phyloP scores from a whole-genome alignment of 2,797 vertebrate species.

The Chaunax sp. region DNA sequence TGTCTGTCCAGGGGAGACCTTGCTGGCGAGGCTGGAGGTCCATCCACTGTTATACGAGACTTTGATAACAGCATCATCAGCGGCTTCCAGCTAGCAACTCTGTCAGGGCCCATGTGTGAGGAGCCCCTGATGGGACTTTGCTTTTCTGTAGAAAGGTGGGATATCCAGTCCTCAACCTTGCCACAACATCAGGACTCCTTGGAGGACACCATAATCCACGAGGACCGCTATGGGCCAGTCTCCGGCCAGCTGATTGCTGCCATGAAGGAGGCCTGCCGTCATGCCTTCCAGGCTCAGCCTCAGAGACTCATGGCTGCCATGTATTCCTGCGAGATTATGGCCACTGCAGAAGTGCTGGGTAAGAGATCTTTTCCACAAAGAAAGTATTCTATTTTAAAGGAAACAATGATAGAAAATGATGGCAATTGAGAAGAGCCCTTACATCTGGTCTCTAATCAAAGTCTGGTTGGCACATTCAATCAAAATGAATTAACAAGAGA shows the following conservation, averaged over 20 bases:
- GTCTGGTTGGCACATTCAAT: too few species aligned
- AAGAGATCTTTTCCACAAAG: conserved; percentile 64
- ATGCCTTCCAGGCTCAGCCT: conserved; percentile 90
- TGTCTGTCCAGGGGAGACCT: conserved; percentile 73
- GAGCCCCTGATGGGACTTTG: conserved; percentile 98
- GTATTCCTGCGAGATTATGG: conserved; percentile 98
- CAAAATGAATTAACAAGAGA: too few species aligned
- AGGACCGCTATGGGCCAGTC: conserved; percentile 91
- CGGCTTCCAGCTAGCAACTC: conserved; percentile 94
- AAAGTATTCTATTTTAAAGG: too few species aligned
- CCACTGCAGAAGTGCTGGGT: conserved; percentile 96
- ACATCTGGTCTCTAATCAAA: too few species aligned
- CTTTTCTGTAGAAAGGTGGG: conserved; percentile 91
- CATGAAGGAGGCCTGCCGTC: conserved; percentile 95
- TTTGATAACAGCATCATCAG: conserved; percentile 94
- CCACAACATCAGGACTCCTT: conserved; percentile 60
- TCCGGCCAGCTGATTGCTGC: conserved; percentile 96
- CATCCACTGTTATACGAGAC: conserved; percentile 77
- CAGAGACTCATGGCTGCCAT: conserved; percentile 98
- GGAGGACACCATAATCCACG: conserved; percentile 2
- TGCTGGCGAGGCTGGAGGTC: conserved; percentile 45
- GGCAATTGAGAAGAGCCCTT: too few species aligned
- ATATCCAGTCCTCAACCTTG: conserved; percentile 76
- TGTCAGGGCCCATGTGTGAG: conserved; percentile 96
- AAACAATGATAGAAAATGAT: too few species aligned